Evolutionary conservation across 2,888 invertebrate species (phyloP).

Genomic region (Craniophora ligustri): DNA sequence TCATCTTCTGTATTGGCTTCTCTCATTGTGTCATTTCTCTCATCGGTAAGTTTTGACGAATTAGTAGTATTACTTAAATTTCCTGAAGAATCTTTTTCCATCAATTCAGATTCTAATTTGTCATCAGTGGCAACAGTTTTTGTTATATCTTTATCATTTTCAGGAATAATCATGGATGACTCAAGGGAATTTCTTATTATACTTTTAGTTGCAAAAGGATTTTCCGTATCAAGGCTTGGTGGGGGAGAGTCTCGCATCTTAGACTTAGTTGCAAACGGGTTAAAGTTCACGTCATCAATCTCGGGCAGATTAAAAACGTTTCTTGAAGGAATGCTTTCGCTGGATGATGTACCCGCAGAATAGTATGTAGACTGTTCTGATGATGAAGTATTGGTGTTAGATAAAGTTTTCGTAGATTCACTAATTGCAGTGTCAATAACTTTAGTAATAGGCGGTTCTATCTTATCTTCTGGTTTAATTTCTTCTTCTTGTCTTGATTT

Average conservation of each 20-base stretch:
- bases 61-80: conserved; percentile 62
- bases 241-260: conserved; percentile 70
- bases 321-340: conserved; percentile 60
- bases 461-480: conserved; percentile 13
- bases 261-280: conserved; percentile 75
- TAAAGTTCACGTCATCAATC: conserved; percentile 75
- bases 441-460: conserved; percentile 11
- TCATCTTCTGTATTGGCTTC: conserved; percentile 82
- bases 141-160: conserved; percentile 22
- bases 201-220: conserved; percentile 54
- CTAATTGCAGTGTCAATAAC: conserved; percentile 6
- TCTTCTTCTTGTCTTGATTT: conserved; percentile 9
- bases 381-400: conserved; percentile 62
- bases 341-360: conserved; percentile 65
- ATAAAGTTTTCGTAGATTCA: conserved; percentile 8
- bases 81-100: conserved; percentile 59
- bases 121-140: conserved; percentile 31
- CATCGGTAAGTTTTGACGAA: conserved; percentile 68
- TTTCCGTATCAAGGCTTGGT: conserved; percentile 43
- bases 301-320: conserved; percentile 81
- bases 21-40: conserved; percentile 66
- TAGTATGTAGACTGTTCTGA: conserved; percentile 71
- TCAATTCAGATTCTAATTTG: conserved; percentile 56
- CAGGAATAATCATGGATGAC: conserved; percentile 27
- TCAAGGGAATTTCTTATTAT: conserved; percentile 52